Conservation (phyloP, 2,888 invertebrate genomes). For the Clusia tigrina region DNA sequence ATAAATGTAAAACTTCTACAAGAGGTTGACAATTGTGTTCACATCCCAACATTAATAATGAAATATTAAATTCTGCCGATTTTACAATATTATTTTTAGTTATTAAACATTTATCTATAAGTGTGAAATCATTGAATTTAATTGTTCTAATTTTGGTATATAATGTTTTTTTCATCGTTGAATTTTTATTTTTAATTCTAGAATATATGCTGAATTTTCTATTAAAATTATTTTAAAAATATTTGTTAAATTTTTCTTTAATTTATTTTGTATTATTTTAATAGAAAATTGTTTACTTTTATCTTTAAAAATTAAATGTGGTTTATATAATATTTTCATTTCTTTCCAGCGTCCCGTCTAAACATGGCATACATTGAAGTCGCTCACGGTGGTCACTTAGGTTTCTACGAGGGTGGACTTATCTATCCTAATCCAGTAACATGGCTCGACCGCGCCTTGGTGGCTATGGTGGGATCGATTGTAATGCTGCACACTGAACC, state of each 20-base stretch:
- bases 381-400: constrained; percentile 93
- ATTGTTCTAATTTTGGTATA: no score
- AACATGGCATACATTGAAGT: constrained; percentile 80
- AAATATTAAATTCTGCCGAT: no score
- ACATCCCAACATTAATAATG: no score
- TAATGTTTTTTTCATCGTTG: no score
- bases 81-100: no score
- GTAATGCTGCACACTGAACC: constrained; percentile 63
- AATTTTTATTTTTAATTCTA: constrained; percentile 1
- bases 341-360: constrained; percentile 70
- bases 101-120: no score
- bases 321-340: constrained; percentile 10
- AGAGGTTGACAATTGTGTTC: no score
- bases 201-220: neutral
- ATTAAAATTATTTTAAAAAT: neutral
- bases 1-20: no score
- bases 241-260: constrained; percentile 17
- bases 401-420: constrained; percentile 91
- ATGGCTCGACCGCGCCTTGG: constrained; percentile 91
- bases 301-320: neutral
- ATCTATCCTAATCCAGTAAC: constrained; percentile 89
- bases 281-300: constrained; percentile 2
- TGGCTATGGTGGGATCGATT: constrained; percentile 79
- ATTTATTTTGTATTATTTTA: no score
- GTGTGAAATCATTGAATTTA: no score